These are phyloP conservation scores for Popillia japonica DNA, from an alignment of 1,140 invertebrate species.

Conservation along the genomic window DNA sequence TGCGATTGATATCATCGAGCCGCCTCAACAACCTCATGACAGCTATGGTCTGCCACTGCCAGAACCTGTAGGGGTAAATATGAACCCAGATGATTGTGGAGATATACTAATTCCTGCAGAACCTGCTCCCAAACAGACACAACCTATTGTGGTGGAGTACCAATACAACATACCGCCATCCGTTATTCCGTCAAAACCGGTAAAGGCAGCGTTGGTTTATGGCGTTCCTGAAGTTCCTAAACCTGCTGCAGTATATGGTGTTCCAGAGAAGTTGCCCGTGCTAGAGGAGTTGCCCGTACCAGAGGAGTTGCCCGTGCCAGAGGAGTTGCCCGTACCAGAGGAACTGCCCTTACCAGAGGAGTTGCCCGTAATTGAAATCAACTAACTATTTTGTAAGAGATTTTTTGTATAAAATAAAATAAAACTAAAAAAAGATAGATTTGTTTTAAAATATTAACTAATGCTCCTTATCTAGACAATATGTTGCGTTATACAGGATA, in stretches of 20 bases:
- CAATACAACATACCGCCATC: neutral
- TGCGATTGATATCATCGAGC: neutral
- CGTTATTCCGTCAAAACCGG: neutral
- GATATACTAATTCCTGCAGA: neutral
- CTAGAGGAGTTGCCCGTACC: too few species aligned
- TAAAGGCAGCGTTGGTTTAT: neutral
- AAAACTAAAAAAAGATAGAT: neutral
- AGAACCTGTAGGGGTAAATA: neutral
- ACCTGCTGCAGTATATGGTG: slow-evolving; percentile 17
- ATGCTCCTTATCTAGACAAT: too few species aligned
- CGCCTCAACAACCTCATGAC: neutral
- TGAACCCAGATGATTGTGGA: neutral
- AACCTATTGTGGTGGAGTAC: neutral
- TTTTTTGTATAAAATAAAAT: neutral
- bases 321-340: too few species aligned
- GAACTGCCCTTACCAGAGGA: too few species aligned
- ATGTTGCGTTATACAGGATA: too few species aligned
- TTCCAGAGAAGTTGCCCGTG: neutral
- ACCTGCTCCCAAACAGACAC: neutral
- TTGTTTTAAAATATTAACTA: too few species aligned
- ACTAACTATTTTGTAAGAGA: neutral
- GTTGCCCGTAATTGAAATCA: neutral
- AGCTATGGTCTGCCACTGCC: neutral
- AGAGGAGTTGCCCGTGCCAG: too few species aligned
- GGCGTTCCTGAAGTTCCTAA: neutral